These are phyloP conservation scores for Hoplostethus mediterraneus DNA, from an alignment of 2,797 vertebrate species.

Conservation along the genomic window DNA sequence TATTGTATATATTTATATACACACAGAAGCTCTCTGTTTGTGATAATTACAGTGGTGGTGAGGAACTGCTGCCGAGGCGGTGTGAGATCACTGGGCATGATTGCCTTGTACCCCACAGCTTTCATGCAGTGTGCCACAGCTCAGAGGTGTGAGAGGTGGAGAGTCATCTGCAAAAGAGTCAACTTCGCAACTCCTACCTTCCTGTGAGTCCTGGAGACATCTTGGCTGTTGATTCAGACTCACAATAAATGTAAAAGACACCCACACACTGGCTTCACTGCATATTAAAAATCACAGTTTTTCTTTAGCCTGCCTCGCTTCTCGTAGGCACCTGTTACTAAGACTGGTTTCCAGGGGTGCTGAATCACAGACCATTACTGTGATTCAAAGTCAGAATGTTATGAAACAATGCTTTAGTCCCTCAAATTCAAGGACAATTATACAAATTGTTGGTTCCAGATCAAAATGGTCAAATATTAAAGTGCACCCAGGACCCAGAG, in stretches of 20 bases:
- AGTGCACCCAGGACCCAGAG: constrained; percentile 27
- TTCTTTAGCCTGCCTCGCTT: neutral
- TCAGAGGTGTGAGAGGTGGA: constrained; percentile 34
- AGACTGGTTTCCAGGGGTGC: constrained; percentile 8
- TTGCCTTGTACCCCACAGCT: constrained; percentile 40
- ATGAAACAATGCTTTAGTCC: neutral
- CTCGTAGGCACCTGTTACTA: constrained; percentile 1
- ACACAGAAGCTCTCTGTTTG: constrained; percentile 52
- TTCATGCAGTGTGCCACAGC: constrained; percentile 47
- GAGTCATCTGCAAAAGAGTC: constrained; percentile 3
- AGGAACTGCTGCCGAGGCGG: constrained; percentile 47
- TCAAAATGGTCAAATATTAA: constrained; percentile 32
- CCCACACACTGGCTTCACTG: constrained; percentile 17
- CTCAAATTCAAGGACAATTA: constrained; percentile 14
- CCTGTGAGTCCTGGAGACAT: constrained; percentile 13
- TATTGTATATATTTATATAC: constrained; percentile 16
- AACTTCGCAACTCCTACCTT: constrained; percentile 14
- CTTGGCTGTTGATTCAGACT: constrained; percentile 20
- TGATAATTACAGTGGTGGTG: constrained; percentile 60
- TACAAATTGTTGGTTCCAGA: constrained; percentile 18
- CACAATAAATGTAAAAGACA: constrained; percentile 3
- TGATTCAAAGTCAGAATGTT: neutral
- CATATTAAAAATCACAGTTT: neutral
- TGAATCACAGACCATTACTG: neutral
- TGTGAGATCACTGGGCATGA: constrained; percentile 38